Base-by-base conservation (phyloP, 2,113 vertebrate genomes). In the Clarias macrocephalus region DNA sequence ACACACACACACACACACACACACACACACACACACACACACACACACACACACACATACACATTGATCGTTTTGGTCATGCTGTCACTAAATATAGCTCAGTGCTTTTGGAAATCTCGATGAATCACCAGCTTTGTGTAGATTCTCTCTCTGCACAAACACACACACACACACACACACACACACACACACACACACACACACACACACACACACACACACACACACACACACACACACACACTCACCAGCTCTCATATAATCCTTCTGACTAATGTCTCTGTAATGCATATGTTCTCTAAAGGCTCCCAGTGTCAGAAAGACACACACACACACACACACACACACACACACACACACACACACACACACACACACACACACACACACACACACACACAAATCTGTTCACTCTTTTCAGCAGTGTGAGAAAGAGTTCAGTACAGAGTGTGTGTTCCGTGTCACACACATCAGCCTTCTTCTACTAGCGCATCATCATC, bases 81-180 rank as follows among this genome's bases (percentile, higher is more conserved):
- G 70, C 16, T 73, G 70, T 73, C 33, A 9, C 70, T 42, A 42
- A 73, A 73, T 73, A 42, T 73, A 73, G 70, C 70, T 42, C 70
- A 42, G 33, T 42, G 70, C 70, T 73, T 73, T 73, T 73, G 33
- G 70, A 73, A 21, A 73, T 42, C 70, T 37, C 70, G 70, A 73
- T 73, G 70, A 73, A 73, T 73, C 70, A 73, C 70, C 70, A 73
- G 70, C 70, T 73, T 73, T 73, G 30, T 73, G 70, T 73, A 21
- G 70, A 73, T 42, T 73, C 42, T 73, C 18, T 42, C 33, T 42
- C 70, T 42, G 19, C 33, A 33, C 33, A 2, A 1, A 33, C 33
- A 33, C 33, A 33, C 33, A 33, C 33, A 33, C 33, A 33, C 33
- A 42, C 68, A 72, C 33, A 21, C 65, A 1, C 65, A 68, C 65